phyloP scores from a whole-genome alignment of 2,113 vertebrate genomes.

The Pholis gunnellus region DNA sequence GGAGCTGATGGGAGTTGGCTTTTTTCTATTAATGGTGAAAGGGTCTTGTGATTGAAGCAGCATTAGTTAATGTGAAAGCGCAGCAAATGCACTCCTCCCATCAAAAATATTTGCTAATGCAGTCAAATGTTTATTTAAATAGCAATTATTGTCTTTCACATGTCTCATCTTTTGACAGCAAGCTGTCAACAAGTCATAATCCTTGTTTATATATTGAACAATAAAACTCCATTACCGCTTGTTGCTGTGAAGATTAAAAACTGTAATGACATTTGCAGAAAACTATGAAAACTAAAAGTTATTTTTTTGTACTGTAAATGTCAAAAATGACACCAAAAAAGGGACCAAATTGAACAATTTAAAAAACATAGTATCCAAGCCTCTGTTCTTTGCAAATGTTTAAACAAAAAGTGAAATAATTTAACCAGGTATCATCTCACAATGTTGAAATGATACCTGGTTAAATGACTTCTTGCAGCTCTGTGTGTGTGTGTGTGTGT shows the following conservation, averaged over 20 bases:
- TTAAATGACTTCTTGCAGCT: conserved; percentile 8
- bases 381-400: neutral
- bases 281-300: neutral
- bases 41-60: neutral
- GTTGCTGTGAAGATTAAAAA: neutral
- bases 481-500: neutral
- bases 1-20: conserved; percentile 16
- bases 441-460: neutral
- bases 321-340: too few species aligned
- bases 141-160: neutral
- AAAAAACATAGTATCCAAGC: neutral
- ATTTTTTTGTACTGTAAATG: neutral
- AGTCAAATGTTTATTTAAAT: neutral
- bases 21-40: conserved; percentile 20
- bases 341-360: neutral
- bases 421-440: neutral
- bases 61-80: conserved; percentile 2
- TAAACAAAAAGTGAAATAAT: neutral
- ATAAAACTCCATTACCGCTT: neutral
- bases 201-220: neutral
- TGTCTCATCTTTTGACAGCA: neutral
- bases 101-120: neutral
- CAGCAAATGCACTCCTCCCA: neutral
- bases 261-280: neutral
- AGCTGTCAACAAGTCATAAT: neutral